A percentile compares a stretch with the other conserved stretches of the same genome.
These are phyloP conservation scores for Anarsia innoxiella DNA, from an alignment of 2,888 invertebrate species.

Conservation along the genomic window DNA sequence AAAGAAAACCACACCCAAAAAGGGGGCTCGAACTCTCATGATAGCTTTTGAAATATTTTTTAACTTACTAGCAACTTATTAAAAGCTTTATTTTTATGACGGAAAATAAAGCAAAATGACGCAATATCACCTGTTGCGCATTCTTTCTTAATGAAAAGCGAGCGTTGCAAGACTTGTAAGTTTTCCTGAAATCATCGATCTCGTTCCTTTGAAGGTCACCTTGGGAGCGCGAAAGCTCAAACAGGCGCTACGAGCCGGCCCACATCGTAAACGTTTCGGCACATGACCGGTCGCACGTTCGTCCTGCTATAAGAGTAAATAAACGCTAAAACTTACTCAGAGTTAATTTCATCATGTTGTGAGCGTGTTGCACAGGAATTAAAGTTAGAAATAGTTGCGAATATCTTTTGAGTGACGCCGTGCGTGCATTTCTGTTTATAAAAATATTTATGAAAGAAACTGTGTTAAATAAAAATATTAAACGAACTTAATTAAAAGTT, in stretches of 20 bases:
- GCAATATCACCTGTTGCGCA: no score
- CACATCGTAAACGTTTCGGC: slow-evolving; percentile 22
- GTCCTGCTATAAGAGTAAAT: slow-evolving; percentile 13
- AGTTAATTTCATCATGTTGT: slow-evolving; percentile 26
- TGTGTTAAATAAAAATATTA: neutral
- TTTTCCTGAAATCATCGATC: slow-evolving; percentile 34
- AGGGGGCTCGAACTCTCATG: no score
- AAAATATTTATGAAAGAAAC: neutral
- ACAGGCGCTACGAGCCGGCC: slow-evolving; percentile 18
- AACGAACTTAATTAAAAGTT: slow-evolving; percentile 6
- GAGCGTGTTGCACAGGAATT: slow-evolving; percentile 15
- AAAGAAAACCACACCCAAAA: no score
- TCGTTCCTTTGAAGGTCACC: slow-evolving; percentile 53
- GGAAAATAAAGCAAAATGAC: no score
- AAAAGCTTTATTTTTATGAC: no score
- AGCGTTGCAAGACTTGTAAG: slow-evolving; percentile 1
- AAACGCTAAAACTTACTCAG: slow-evolving; percentile 14
- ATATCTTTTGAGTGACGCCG: neutral
- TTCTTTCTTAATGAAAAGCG: neutral
- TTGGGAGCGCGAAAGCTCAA: slow-evolving; percentile 62
- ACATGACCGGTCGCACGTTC: slow-evolving; percentile 35
- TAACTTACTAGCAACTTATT: no score
- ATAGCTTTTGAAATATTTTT: no score
- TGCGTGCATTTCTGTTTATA: neutral
- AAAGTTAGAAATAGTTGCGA: neutral